Conservation (phyloP, 2,797 vertebrate species). For the Cirrhinus molitorella region DNA sequence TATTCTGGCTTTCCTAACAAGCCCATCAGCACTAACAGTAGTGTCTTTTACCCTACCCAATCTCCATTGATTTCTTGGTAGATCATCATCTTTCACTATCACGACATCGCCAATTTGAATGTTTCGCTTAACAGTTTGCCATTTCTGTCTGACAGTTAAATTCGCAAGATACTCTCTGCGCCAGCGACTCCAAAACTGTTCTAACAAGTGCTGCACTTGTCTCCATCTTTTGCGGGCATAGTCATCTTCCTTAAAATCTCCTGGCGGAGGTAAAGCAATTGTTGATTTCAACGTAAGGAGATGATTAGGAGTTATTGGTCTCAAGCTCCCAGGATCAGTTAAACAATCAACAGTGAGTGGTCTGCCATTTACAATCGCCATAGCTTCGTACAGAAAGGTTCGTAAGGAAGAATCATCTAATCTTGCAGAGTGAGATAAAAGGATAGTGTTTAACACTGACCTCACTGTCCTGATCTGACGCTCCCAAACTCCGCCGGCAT, state of each 20-base stretch:
- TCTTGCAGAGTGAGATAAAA: no score
- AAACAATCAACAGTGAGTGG: neutral
- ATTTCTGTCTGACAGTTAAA: neutral
- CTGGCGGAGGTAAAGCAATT: neutral
- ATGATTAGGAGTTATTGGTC: neutral
- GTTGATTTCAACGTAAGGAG: neutral
- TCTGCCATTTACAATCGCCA: neutral
- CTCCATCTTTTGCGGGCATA: neutral
- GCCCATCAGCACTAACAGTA: neutral
- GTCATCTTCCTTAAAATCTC: neutral
- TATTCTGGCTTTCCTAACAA: constrained; percentile 7
- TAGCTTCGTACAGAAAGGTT: no score
- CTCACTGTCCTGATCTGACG: no score
- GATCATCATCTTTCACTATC: neutral
- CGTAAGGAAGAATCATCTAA: no score
- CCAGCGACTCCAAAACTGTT: neutral
- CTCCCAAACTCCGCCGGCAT: no score
- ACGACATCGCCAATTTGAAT: neutral
- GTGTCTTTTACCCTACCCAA: neutral
- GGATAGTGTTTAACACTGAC: no score
- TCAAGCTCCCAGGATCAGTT: neutral
- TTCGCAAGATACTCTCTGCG: neutral
- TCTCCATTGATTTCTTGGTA: neutral
- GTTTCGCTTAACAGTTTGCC: neutral
- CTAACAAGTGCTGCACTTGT: neutral